Evolutionary conservation across 2,113 vertebrate genomes (phyloP).

Genomic region (Dendrocopos noguchii): DNA sequence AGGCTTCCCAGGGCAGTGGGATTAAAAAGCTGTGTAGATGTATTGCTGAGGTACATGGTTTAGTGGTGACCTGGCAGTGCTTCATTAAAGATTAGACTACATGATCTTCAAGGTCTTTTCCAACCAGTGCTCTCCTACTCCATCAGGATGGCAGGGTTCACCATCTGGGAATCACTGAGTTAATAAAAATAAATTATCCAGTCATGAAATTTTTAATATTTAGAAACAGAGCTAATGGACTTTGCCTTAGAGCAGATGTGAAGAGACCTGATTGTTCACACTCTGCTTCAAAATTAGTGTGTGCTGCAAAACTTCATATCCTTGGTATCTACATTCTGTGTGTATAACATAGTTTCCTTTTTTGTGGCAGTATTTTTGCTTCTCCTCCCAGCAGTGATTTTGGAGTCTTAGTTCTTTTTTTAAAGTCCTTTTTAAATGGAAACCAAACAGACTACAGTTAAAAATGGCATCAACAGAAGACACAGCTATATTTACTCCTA

Average conservation of each 20-base stretch:
- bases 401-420: background rate
- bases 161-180: background rate
- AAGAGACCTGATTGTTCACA: background rate
- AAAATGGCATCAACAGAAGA: background rate
- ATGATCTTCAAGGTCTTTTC: too few relatives aligned
- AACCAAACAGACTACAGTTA: background rate
- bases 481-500: background rate
- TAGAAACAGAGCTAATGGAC: background rate
- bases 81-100: too few relatives aligned
- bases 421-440: background rate
- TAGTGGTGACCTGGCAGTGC: too few relatives aligned
- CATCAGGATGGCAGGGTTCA: background rate
- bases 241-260: background rate
- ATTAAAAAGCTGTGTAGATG: too few relatives aligned
- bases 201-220: background rate
- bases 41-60: too few relatives aligned
- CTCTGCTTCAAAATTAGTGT: rapidly evolving
- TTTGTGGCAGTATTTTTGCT: background rate
- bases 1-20: too few relatives aligned
- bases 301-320: background rate
- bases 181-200: background rate
- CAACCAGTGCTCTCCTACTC: background rate
- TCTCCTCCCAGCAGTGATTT: background rate
- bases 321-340: background rate
- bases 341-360: background rate